Base-by-base conservation (phyloP, 2,797 vertebrate species). In the Myotis findleyi region DNA sequence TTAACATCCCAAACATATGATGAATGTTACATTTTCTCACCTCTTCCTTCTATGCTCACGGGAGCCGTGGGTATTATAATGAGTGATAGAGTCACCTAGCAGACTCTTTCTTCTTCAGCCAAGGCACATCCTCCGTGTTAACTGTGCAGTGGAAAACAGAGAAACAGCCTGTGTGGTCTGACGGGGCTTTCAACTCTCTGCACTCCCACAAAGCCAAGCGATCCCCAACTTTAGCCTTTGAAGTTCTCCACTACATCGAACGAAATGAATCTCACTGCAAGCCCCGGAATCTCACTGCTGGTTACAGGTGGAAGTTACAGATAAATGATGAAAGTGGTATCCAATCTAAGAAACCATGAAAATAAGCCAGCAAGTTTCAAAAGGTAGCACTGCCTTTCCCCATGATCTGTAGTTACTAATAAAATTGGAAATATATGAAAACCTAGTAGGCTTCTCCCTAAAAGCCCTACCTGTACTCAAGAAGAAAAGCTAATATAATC, bases 1-100 rank as follows among this genome's bases (percentile, higher is more conserved):
- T 89, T 97, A 69, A 89, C 77, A 85, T n/a, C 49, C 33, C 80
- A 90, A 96, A 92, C 53, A 97, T 69, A 83, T 96, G 83, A 93
- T 82, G 17, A 93, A 95, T 96, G 91, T 92, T 89, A 86, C 69
- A 94, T 89, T 94, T 98, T 68, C 91, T 91, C 84, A 86, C 96
- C 89, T 95, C 84, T 97, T 97, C 96, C 94, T 97, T 91, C 87
- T 87, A 41, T 88, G 86, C 80, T 94, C 73, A 5, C 18, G 79
- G 79, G 69, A 90, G 51, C 25, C 2, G 47, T 10, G 73, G 71
- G 59, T 38, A 85, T 97, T 96, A 68, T 27, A 95, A 72, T 41
- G 87, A 91, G 68, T 73, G 82, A 96, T 89, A 97, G 94, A 92
- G 94, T 92, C 79, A 1, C 90, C 87, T 51, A 44, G 44, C 53